Conservation (phyloP, 2,797 vertebrate species). For the Pygocentrus nattereri region DNA sequence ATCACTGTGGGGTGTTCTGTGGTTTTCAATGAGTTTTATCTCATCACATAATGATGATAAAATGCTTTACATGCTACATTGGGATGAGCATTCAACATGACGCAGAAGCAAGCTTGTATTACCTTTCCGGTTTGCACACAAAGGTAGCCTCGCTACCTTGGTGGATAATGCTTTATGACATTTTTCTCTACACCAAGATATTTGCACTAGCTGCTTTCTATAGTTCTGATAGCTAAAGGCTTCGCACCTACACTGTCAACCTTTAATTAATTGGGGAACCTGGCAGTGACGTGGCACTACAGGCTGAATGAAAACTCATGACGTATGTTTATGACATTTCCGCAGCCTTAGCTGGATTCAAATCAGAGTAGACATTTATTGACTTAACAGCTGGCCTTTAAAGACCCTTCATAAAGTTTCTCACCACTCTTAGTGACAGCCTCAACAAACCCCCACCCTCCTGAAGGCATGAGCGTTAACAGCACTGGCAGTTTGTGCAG, state of each 20-base stretch:
- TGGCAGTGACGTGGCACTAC: constrained; percentile 4
- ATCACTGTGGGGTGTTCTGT: constrained; percentile 11
- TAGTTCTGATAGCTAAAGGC: constrained; percentile 29
- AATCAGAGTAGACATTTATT: constrained; percentile 32
- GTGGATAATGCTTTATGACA: constrained; percentile 18
- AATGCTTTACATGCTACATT: constrained; percentile 10
- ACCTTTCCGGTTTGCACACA: constrained; percentile 8
- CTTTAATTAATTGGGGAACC: constrained; percentile 24
- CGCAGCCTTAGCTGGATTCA: constrained; percentile 22
- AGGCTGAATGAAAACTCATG: constrained; percentile 15
- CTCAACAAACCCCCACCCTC: too few species aligned
- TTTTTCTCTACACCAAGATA: background rate
- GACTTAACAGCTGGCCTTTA: constrained; percentile 25
- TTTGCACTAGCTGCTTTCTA: constrained; percentile 10
- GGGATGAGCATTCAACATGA: constrained; percentile 6
- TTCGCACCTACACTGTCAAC: constrained; percentile 25
- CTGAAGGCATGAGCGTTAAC: constrained; percentile 6
- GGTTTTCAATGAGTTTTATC: constrained; percentile 2
- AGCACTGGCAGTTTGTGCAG: background rate
- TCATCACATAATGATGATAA: constrained; percentile 20
- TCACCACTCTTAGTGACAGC: constrained; percentile 25
- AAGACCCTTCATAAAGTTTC: constrained; percentile 42
- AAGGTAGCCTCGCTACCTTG: constrained; percentile 21
- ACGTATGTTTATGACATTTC: constrained; percentile 46
- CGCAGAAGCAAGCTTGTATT: constrained; percentile 15